These are phyloP conservation scores for Hemibagrus guttatus DNA, from an alignment of 2,797 vertebrate genomes.

Conservation along the genomic window DNA sequence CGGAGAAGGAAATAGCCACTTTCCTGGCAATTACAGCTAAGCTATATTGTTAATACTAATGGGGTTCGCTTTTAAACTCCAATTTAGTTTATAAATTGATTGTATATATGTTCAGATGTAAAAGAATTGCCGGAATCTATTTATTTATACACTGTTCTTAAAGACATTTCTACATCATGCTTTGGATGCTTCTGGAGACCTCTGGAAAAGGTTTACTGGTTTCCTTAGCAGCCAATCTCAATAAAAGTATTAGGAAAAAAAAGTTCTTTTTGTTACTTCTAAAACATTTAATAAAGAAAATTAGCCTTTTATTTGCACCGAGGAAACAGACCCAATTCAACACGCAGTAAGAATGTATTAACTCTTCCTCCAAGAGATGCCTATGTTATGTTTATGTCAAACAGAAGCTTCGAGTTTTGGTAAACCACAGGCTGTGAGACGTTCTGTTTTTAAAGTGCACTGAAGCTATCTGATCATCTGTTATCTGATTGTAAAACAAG, in stretches of 20 bases:
- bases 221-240: not conserved
- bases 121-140: not conserved
- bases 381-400: not conserved
- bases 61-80: not conserved
- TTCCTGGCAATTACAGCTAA: slow-evolving; percentile 18
- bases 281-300: not conserved
- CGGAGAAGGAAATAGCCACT: slow-evolving; percentile 8
- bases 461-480: not conserved
- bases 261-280: not conserved
- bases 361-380: not conserved
- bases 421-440: not conserved
- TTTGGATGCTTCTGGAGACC: not conserved
- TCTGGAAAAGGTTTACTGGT: not conserved
- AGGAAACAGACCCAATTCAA: not conserved
- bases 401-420: not conserved
- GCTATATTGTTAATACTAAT: slow-evolving; percentile 6
- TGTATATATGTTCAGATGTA: not conserved
- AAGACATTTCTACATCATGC: not conserved
- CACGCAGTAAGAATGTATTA: not conserved
- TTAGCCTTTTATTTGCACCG: not conserved
- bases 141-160: not conserved
- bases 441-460: not conserved
- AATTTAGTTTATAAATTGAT: not conserved
- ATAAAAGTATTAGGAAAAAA: not conserved
- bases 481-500: slow-evolving; percentile 4